phyloP scores from a whole-genome alignment of 1,140 invertebrate species.

The Proales similis region DNA sequence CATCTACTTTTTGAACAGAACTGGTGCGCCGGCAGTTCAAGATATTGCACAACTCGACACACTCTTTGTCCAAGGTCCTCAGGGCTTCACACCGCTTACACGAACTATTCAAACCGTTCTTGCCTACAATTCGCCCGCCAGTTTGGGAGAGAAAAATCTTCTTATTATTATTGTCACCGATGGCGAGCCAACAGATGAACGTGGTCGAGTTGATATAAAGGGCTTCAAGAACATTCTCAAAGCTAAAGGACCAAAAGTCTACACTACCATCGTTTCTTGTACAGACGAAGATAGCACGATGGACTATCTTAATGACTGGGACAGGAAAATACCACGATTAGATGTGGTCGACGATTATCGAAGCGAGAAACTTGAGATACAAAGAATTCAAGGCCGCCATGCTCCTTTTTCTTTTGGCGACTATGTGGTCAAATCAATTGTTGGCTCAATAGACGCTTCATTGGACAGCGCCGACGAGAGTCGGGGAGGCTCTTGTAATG shows the following conservation, averaged over 20 bases:
- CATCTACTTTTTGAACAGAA: constrained; percentile 22
- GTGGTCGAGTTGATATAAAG: background rate
- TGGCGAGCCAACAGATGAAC: constrained; percentile 33
- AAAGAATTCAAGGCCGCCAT: constrained; percentile 1
- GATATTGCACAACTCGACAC: background rate
- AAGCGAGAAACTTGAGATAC: constrained; percentile 30
- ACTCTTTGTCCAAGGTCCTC: background rate
- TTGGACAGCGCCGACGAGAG: constrained; percentile 23
- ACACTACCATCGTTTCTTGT: constrained; percentile 19
- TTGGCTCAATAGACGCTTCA: constrained; percentile 24
- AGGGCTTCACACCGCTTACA: constrained; percentile 15
- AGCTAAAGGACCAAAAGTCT: constrained; percentile 5
- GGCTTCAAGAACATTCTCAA: constrained; percentile 28
- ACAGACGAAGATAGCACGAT: constrained; percentile 33
- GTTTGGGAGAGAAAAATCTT: constrained; percentile 14
- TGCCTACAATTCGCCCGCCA: constrained; percentile 25
- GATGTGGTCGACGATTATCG: constrained; percentile 36
- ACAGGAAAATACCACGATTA: constrained; percentile 6
- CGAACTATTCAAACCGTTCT: constrained; percentile 5
- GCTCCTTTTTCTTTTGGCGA: constrained; percentile 33
- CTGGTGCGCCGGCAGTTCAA: background rate
- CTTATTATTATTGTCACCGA: constrained; percentile 34
- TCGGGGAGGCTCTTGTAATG: too few species aligned
- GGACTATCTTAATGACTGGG: constrained; percentile 30
- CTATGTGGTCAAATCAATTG: constrained; percentile 30